phyloP scores from a whole-genome alignment of 2,113 vertebrate species.

The Periophthalmodon schlosseri region DNA sequence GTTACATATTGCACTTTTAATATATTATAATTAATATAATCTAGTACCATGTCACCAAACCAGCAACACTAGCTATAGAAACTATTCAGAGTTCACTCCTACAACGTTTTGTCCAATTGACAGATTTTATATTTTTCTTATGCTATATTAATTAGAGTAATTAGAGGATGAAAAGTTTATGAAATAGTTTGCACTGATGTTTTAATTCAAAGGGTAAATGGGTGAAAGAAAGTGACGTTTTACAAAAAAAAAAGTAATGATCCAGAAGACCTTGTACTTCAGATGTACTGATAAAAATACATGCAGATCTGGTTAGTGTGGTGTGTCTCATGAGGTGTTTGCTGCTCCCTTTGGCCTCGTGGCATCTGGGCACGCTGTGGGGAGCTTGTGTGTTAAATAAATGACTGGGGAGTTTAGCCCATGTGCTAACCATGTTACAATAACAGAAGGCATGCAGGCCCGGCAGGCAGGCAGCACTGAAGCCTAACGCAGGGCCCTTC shows the following conservation, averaged over 20 bases:
- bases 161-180: not conserved
- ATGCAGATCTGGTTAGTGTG: conserved; percentile 27
- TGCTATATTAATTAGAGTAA: not conserved
- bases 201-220: too few relatives aligned
- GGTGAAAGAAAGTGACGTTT: not conserved
- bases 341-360: conserved; percentile 60
- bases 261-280: not conserved
- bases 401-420: conserved; percentile 81
- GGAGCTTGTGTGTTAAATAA: conserved; percentile 85
- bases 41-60: too few relatives aligned
- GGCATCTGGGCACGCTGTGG: conserved; percentile 67
- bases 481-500: conserved; percentile 67
- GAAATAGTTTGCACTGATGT: too few relatives aligned
- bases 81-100: too few relatives aligned
- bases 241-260: not conserved
- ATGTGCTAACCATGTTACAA: conserved; percentile 93
- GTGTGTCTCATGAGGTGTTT: conserved; percentile 54
- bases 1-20: too few relatives aligned
- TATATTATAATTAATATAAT: too few relatives aligned
- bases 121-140: too few relatives aligned
- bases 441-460: conserved; percentile 77
- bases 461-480: conserved; percentile 58
- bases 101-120: too few relatives aligned
- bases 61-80: too few relatives aligned
- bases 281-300: conserved; percentile 1